A percentile compares a stretch with the other conserved stretches of the same genome.
These are phyloP conservation scores for Ranitomeya variabilis DNA, from an alignment of 2,113 vertebrate genomes.

Conservation along the genomic window DNA sequence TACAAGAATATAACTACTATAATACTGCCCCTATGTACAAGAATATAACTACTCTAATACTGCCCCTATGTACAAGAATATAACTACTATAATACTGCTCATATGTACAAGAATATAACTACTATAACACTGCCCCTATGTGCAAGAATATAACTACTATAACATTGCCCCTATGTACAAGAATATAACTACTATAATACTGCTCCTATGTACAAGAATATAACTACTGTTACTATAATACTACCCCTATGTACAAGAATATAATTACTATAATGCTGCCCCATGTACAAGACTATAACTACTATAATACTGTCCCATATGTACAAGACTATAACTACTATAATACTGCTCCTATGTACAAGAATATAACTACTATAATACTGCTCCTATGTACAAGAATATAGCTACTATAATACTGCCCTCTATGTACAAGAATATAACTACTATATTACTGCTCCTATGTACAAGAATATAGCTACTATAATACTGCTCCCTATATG, in stretches of 20 bases:
- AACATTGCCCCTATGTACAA: not conserved
- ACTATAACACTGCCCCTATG: not conserved
- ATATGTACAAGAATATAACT: not conserved
- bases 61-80: not conserved
- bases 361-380: constrained; percentile 7
- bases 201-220: not conserved
- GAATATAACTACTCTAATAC: not conserved
- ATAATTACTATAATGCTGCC: not conserved
- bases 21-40: not conserved
- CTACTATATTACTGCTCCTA: not conserved
- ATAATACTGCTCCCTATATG: not conserved
- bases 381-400: not conserved
- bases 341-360: not conserved
- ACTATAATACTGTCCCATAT: not conserved
- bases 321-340: constrained; percentile 6
- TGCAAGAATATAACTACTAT: not conserved
- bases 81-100: not conserved
- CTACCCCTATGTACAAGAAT: not conserved
- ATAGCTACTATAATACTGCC: not conserved
- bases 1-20: constrained; percentile 7
- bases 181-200: constrained; percentile 1
- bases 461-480: not conserved
- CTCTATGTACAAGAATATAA: not conserved
- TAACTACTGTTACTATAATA: not conserved
- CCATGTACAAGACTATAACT: not conserved